phyloP scores from a whole-genome alignment of 2,888 invertebrate species.

The Torymus tubicola region DNA sequence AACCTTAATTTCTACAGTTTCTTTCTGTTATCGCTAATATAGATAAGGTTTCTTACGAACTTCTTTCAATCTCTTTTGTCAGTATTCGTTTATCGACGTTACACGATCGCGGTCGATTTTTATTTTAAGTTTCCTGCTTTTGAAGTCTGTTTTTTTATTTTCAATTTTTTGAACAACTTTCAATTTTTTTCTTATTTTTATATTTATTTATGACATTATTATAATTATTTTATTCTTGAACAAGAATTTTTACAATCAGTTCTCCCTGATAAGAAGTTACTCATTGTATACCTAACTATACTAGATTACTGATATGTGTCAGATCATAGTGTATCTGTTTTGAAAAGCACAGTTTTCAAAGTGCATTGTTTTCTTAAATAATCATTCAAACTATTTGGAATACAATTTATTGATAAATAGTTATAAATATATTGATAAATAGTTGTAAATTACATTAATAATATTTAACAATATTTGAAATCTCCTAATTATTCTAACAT shows the following conservation, averaged over 20 bases:
- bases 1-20: slow-evolving; percentile 47
- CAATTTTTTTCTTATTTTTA: slow-evolving; percentile 11
- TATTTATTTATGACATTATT: too few species aligned
- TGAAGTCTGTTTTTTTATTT: background rate
- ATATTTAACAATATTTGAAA: too few species aligned
- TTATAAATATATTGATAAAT: too few species aligned
- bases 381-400: too few species aligned
- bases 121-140: background rate
- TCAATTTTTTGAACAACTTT: slow-evolving; percentile 1
- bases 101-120: slow-evolving; percentile 6
- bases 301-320: background rate
- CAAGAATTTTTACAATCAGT: slow-evolving; percentile 17
- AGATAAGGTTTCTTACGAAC: slow-evolving; percentile 57
- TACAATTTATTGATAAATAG: too few species aligned
- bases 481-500: too few species aligned
- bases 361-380: too few species aligned
- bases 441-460: too few species aligned
- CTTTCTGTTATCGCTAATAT: slow-evolving; percentile 38
- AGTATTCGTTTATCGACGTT: slow-evolving; percentile 53
- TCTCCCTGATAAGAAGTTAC: background rate
- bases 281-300: background rate
- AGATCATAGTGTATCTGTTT: too few species aligned
- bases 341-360: too few species aligned
- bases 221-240: background rate
- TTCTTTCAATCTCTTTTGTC: slow-evolving; percentile 58